Percentiles rank a stretch among this genome's conserved stretches.
Evolutionary conservation across 2,797 vertebrate species (phyloP).

Genomic region (Distichodus sexfasciatus): DNA sequence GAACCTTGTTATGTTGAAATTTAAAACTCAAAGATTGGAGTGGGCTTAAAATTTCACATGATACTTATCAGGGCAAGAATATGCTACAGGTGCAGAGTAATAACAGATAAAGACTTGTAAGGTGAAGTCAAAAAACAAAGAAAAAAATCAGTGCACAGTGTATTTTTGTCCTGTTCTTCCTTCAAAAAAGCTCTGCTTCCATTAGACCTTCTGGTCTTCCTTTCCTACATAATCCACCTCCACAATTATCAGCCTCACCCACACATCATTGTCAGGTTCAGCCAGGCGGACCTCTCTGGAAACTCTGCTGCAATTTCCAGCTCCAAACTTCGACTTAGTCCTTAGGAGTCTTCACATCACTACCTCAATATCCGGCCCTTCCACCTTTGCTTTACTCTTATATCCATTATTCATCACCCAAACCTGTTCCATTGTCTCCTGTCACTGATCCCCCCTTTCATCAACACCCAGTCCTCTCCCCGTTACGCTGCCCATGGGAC

Average conservation of each 20-base stretch:
- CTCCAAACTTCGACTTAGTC: neutral
- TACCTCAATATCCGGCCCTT: neutral
- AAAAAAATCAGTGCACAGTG: no score
- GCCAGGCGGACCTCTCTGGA: neutral
- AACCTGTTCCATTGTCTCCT: constrained; percentile 8
- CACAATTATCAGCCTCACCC: neutral
- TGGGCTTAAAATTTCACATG: no score
- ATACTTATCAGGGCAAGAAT: no score
- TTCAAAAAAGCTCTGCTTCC: no score
- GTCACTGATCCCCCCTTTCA: neutral
- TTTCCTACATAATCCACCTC: no score
- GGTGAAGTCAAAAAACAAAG: no score
- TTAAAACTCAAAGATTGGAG: no score
- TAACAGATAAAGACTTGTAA: no score
- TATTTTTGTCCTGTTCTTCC: no score
- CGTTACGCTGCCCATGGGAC: neutral
- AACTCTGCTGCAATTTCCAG: neutral
- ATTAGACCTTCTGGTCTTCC: no score
- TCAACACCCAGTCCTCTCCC: neutral
- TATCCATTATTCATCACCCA: constrained; percentile 14
- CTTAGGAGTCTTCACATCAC: neutral
- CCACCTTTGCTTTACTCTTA: neutral
- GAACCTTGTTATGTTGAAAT: no score
- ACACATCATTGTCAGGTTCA: neutral
- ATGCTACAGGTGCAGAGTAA: no score